Conservation (phyloP, 2,888 invertebrate genomes). For the Tuberolachnus salignus region DNA sequence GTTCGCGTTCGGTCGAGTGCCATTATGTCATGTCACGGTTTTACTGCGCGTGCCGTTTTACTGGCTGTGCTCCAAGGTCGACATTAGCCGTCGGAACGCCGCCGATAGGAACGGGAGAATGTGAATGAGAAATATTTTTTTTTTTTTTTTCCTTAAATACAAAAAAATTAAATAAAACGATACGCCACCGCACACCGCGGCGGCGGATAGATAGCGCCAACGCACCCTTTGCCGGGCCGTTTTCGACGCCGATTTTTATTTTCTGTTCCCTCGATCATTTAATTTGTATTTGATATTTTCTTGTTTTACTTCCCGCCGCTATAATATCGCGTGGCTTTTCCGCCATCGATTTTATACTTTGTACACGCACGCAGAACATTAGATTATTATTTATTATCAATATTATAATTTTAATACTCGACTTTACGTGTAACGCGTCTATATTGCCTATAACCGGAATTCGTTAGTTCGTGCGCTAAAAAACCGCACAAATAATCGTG, state of each 20-base stretch:
- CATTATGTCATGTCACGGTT: too few relatives aligned
- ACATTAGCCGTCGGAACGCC: neutral
- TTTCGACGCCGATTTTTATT: neutral
- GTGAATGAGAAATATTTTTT: too few relatives aligned
- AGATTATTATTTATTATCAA: too few relatives aligned
- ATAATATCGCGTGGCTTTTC: neutral
- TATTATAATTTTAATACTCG: too few relatives aligned
- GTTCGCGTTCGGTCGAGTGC: too few relatives aligned
- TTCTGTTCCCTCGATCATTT: neutral
- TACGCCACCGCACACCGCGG: neutral
- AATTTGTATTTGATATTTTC: too few relatives aligned
- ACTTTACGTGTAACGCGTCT: neutral
- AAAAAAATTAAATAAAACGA: neutral
- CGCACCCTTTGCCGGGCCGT: neutral
- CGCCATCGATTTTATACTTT: conserved; percentile 19
- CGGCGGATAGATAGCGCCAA: neutral
- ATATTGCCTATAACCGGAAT: neutral
- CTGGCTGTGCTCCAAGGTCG: too few relatives aligned
- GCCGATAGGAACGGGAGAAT: neutral
- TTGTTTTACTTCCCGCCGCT: neutral
- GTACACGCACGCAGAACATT: neutral
- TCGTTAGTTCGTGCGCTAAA: too few relatives aligned
- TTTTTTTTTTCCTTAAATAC: too few relatives aligned
- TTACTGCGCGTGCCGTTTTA: too few relatives aligned
- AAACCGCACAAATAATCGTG: too few relatives aligned